Base-by-base conservation (phyloP, 2,888 invertebrate species). In the Neuroscelio doddi region DNA sequence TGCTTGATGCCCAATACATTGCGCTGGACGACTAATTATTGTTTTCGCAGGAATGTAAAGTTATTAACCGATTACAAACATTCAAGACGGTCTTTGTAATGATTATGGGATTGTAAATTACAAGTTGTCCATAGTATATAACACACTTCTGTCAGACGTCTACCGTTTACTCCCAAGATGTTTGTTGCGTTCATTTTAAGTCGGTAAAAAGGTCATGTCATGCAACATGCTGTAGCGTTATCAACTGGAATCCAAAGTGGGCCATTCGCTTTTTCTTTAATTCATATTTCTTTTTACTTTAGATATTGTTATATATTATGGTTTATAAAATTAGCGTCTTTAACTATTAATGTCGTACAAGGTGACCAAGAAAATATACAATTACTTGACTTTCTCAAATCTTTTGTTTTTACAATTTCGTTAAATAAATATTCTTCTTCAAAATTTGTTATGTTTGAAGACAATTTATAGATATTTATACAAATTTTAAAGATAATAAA, bases 161-260 rank as follows among this genome's bases (percentile, higher is more conserved):
- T 36, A 14, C 21, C 17, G 39, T 39, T 39, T 39, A 15, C 5
- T 17, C 21, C 16, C 36, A 8, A 36, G 14, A 2, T 12, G 12
- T 36, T 12, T 8, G 36, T 36, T 36, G 36, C 12, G 15, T 36
- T 15, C 36, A 3, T 39, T 15, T 39, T 21, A 39, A 16, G 17
- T 14, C 36, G 36, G 36, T 36, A 36, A 36, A 39, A 49, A 30
- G 56, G 65, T 70, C 56, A 73, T 73, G 65, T 70, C 56, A 73
- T 73, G 75, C 73, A 69, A 69, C 71, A 72, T 75, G 74, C 73
- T 67, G 45, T 56, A 52, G 64, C 47, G 53, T 70, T 70, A 17
- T 39, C 39, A 39, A 21, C 17, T 39, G 17, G 39, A 39, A 39
- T 16, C 39, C 39, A 10, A 39, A 39, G 21, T 39, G n/a, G 39